These are phyloP conservation scores for Fukomys damarensis DNA, from an alignment of 2,113 vertebrate genomes.

Conservation along the genomic window DNA sequence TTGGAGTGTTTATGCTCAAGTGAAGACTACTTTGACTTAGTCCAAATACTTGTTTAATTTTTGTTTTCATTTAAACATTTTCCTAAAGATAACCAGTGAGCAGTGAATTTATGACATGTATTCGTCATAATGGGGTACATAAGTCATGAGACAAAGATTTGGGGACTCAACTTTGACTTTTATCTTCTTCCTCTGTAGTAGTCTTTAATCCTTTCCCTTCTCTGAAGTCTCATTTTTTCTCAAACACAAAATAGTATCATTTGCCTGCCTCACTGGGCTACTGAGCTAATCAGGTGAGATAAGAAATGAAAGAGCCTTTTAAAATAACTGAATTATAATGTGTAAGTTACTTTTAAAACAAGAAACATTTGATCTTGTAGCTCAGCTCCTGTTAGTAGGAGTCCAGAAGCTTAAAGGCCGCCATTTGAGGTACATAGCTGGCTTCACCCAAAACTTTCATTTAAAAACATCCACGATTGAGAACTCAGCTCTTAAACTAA, in stretches of 20 bases:
- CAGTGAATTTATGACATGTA: not conserved
- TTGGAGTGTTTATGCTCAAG: not conserved
- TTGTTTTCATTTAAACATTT: not conserved
- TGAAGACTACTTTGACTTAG: slow-evolving; percentile 16
- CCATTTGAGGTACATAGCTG: not conserved
- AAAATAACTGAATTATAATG: not conserved
- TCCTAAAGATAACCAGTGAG: not conserved
- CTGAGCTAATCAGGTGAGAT: slow-evolving; percentile 19
- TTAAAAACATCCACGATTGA: not conserved
- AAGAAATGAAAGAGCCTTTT: not conserved
- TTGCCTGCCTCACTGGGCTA: not conserved
- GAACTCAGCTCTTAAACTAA: not conserved
- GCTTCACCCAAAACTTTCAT: not conserved
- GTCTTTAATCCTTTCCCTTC: not conserved
- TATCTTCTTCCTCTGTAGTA: not conserved
- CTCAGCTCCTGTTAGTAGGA: not conserved
- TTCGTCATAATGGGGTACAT: not conserved
- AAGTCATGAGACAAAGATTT: not conserved
- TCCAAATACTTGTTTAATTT: not conserved
- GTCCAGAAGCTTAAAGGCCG: not conserved
- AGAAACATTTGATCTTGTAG: not conserved
- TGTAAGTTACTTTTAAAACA: not conserved
- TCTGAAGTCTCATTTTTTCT: not conserved
- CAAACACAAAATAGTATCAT: not conserved
- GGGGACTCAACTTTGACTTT: not conserved